Base-by-base conservation (phyloP, 1,140 invertebrate species). In the Euschistus heros region DNA sequence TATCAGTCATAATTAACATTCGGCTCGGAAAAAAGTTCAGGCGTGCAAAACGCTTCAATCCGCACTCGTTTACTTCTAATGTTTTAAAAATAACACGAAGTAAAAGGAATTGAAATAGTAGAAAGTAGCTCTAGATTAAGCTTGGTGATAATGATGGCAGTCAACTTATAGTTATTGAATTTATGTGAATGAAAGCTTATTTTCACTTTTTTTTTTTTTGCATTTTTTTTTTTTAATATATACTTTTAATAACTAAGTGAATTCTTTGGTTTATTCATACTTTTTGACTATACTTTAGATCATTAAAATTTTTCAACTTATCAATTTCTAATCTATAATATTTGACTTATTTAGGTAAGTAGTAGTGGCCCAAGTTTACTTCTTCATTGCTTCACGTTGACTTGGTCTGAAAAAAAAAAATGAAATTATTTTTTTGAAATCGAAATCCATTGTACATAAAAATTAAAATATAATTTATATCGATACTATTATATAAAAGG, bases 1-100 rank as follows among this genome's bases (percentile, higher is more conserved):
- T 50, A 50, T 50, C 22, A 22, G 47, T 50, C 47, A 50, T 8
- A 50, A 8, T 50, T 50, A 10, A 50, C 47, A 50, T 20, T 50
- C 47, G 47, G 47, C 47, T 50, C 47, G 47, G 47, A 50, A 50
- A 50, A 20, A 50, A 20, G n/a, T 50, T 50, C 47, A 22, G 47
- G 47, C 22, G 22, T 50, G n/a, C 47, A 50, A 20, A 22, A 50
- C 47, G n/a, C 22, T 6, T 20, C 47, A 50, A 50, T 50, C 47
- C 47, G 22, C 22, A 20, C 8, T 50, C 5, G 6, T 50, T 22
- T 20, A 50, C 22, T 50, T 50, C n/a, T 20, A 8, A 50, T 50
- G 22, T 50, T 20, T 20, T 50, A 4, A 50, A 20, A 22, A 8
- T 18, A 18, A 20, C n/a, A 50, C n/a, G 47, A 50, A 50, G 47